These are phyloP conservation scores for Balaeniceps rex DNA, from an alignment of 2,113 vertebrate species.

Conservation along the genomic window DNA sequence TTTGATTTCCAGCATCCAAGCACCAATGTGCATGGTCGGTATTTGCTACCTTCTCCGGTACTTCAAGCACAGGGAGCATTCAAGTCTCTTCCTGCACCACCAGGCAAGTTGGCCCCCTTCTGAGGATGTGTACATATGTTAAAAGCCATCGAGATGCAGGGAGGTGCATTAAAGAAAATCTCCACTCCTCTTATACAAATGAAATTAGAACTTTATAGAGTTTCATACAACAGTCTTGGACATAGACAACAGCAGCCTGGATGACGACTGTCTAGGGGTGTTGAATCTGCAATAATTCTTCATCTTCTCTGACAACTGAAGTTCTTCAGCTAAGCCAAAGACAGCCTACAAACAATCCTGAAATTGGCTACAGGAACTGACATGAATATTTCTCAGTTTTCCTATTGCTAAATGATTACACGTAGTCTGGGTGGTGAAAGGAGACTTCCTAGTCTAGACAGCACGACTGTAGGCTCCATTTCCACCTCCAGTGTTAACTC, in stretches of 20 bases:
- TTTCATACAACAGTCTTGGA: neutral
- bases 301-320: conserved; percentile 15
- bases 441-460: conserved; percentile 22
- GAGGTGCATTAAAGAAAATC: neutral
- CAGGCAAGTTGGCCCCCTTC: rapidly evolving
- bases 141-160: neutral
- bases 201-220: neutral
- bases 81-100: neutral
- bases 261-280: neutral
- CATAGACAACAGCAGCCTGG: neutral
- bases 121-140: rapidly evolving
- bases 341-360: conserved; percentile 33
- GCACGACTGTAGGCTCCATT: neutral
- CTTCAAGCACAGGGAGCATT: neutral
- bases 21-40: rapidly evolving
- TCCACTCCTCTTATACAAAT: neutral
- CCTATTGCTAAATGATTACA: conserved; percentile 13
- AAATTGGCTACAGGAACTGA: conserved; percentile 15
- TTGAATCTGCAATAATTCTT: neutral
- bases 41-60: neutral
- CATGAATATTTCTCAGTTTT: conserved; percentile 43
- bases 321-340: conserved; percentile 32
- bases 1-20: neutral
- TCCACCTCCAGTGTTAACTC: neutral
- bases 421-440: neutral